Conservation (phyloP, 2,113 vertebrate species). For the Etheostoma cragini region DNA sequence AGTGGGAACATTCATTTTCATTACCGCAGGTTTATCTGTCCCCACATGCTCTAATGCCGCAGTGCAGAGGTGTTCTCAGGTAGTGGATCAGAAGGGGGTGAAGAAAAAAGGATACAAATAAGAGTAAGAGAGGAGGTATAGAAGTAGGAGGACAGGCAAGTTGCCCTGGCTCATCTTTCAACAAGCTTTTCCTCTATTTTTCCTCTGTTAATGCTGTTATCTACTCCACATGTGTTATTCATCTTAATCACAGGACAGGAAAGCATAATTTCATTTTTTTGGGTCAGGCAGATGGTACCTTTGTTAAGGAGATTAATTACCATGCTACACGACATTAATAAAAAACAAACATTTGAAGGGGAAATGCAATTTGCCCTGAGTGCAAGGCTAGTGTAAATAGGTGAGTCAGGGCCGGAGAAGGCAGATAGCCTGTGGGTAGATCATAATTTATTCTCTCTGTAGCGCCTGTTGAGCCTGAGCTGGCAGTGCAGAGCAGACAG, state of each 20-base stretch:
- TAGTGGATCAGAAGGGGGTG: slow-evolving; percentile 14
- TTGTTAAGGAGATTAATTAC: slow-evolving; percentile 84
- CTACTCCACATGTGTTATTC: slow-evolving; percentile 62
- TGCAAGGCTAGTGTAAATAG: slow-evolving; percentile 72
- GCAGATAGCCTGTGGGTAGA: slow-evolving; percentile 66
- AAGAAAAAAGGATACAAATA: slow-evolving; percentile 24
- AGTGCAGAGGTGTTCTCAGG: slow-evolving; percentile 52
- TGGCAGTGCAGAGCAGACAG: slow-evolving; percentile 65
- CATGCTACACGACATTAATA: slow-evolving; percentile 80
- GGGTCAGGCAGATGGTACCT: slow-evolving; percentile 85
- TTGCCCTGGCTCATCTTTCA: slow-evolving; percentile 49
- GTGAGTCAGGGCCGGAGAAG: slow-evolving; percentile 65
- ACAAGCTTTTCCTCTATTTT: slow-evolving; percentile 47
- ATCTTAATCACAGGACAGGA: slow-evolving; percentile 78
- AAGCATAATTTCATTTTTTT: slow-evolving; percentile 78
- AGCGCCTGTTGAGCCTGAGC: slow-evolving; percentile 69
- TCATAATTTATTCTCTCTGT: slow-evolving; percentile 73
- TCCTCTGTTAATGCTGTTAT: slow-evolving; percentile 53
- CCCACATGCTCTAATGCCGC: slow-evolving; percentile 42
- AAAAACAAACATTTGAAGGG: slow-evolving; percentile 83
- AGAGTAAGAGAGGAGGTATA: slow-evolving; percentile 5
- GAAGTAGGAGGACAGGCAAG: slow-evolving; percentile 14
- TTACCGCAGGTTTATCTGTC: slow-evolving; percentile 65
- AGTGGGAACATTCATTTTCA: slow-evolving; percentile 73
- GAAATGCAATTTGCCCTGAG: slow-evolving; percentile 75